Conservation (phyloP, 2,888 invertebrate species). For the Oeneis ivallda region DNA sequence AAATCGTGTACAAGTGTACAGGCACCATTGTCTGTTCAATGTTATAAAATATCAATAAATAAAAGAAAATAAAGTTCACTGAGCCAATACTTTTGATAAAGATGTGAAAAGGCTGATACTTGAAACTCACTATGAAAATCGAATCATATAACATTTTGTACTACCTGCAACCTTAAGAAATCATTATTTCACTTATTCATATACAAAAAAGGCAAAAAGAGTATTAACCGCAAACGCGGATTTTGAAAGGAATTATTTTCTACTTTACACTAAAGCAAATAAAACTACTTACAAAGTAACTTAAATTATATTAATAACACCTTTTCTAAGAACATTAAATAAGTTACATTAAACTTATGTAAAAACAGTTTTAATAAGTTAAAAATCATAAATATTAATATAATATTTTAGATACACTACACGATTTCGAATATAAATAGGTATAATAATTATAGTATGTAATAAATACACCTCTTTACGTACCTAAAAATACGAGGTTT, state of each 20-base stretch:
- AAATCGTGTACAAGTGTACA: too few species aligned
- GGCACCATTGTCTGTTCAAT: too few species aligned
- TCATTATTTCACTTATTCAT: not conserved
- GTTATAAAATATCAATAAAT: too few species aligned
- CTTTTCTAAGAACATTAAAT: slow-evolving; percentile 31
- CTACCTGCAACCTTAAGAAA: too few species aligned
- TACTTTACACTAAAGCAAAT: slow-evolving; percentile 8
- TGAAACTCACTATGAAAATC: too few species aligned
- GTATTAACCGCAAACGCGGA: slow-evolving; percentile 28
- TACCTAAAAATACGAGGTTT: slow-evolving; percentile 1
- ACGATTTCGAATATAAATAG: too few species aligned
- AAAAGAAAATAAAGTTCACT: too few species aligned
- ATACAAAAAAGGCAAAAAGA: not conserved
- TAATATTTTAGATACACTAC: not conserved
- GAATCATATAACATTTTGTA: too few species aligned
- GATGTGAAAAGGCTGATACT: too few species aligned
- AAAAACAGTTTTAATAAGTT: not conserved
- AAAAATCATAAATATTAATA: not conserved
- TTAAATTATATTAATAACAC: not conserved
- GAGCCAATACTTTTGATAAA: too few species aligned
- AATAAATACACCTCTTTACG: not conserved
- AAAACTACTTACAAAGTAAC: not conserved
- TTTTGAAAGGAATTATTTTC: slow-evolving; percentile 23
- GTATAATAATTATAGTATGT: too few species aligned
- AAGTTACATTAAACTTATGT: slow-evolving; percentile 15